These are phyloP conservation scores for Capreolus pygargus DNA, from an alignment of 2,113 vertebrate species.

Conservation along the genomic window DNA sequence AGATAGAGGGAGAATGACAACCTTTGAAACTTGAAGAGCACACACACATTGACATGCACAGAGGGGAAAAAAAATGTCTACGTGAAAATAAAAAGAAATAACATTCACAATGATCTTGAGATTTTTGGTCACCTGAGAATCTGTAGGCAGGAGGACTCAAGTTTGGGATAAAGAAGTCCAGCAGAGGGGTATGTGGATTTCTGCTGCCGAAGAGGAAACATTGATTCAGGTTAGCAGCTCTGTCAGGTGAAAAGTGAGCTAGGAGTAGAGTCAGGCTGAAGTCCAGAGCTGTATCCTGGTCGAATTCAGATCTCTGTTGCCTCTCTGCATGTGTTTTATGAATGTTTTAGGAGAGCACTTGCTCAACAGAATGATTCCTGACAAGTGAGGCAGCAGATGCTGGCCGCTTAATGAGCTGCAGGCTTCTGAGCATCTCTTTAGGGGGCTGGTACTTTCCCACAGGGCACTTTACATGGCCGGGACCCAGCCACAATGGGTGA, in stretches of 20 bases:
- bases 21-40: background rate
- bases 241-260: constrained; percentile 26
- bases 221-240: background rate
- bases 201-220: background rate
- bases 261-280: background rate
- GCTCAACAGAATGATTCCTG: constrained; percentile 83
- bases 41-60: fast-evolving
- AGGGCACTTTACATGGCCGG: constrained; percentile 83
- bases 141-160: background rate
- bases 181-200: background rate
- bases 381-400: constrained; percentile 89
- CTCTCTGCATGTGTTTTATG: constrained; percentile 70
- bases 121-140: background rate
- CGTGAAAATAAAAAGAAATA: background rate
- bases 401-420: constrained; percentile 87
- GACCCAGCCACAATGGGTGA: constrained; percentile 87
- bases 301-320: constrained; percentile 37
- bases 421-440: constrained; percentile 86
- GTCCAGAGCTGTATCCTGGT: background rate
- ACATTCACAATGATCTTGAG: constrained; percentile 12
- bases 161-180: constrained; percentile 7
- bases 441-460: constrained; percentile 90
- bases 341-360: constrained; percentile 81
- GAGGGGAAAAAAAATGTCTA: background rate
- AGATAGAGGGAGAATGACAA: background rate